Base-by-base conservation (phyloP, 2,113 vertebrate species). In the Poeciliopsis occidentalis region DNA sequence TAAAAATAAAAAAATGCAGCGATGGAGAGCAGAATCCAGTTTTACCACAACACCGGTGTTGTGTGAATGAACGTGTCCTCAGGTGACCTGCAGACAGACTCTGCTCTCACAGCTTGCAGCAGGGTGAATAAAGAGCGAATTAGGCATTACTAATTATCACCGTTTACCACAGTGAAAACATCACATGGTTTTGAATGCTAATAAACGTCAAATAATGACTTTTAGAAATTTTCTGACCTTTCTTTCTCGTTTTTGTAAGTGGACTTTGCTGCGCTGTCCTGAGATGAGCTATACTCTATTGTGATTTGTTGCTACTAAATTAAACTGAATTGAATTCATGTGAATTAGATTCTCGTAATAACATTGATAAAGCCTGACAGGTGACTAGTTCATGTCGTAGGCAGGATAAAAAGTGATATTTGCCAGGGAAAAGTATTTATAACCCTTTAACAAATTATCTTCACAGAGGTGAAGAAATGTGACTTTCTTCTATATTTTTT, bases 1-100 rank as follows among this genome's bases (percentile, higher is more conserved):
- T 7, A 32, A 32, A 32, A 34, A 37, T 37, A 1, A 32, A 32
- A 32, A 32, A 34, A 34, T 37, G 10, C 2, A 37, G 34, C 10
- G 34, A 37, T 2, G 10, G 34, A 57, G 22, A 57, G 24, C 10
- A n/a, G 22, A 57, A 57, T 57, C 79, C 75, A 86, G 68, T 75
- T 65, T 73, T 63, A 57, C 64, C 75, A 69, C 39, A 62, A 72
- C 64, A 31, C 71, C 8, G 8, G 31, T 62, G 67, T 8, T 69
- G 1, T 74, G 69, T 1, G 19, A 64, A 2, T 29, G 15, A 31
- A 19, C 3, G 37, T 74, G 81, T 80, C 82, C 85, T 76, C 73
- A 82, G 78, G n/a, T 74, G 85, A 85, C 85, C 79, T 51, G 63
- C 1, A 3, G 7, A 30, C 29, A 31, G 13, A 19, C 19, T 17